A percentile compares a stretch with the other conserved stretches of the same genome.
These are phyloP conservation scores for Podocnemis expansa DNA, from an alignment of 2,113 vertebrate species.

Conservation along the genomic window DNA sequence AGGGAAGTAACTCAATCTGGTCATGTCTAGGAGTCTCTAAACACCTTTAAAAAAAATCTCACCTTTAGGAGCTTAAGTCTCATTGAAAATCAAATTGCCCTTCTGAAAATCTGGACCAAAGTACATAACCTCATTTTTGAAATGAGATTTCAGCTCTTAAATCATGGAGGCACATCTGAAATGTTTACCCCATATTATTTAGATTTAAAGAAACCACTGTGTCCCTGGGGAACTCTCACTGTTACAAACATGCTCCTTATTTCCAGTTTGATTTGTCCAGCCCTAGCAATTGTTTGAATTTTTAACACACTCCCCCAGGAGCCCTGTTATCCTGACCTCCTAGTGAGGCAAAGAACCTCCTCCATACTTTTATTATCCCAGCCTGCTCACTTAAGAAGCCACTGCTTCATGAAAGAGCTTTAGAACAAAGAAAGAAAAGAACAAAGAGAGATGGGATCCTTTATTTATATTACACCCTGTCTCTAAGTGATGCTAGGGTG, in stretches of 20 bases:
- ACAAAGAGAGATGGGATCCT: not conserved
- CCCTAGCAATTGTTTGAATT: not conserved
- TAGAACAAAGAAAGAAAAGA: not conserved
- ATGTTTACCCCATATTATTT: not conserved
- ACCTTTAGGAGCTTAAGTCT: accelerated
- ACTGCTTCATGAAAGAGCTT: not conserved
- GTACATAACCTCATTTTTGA: not conserved
- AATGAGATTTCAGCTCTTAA: not conserved
- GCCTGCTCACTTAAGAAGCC: not conserved
- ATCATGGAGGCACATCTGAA: not conserved
- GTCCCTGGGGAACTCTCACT: not conserved
- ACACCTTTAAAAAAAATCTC: not conserved
- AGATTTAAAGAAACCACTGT: not conserved
- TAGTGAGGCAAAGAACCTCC: not conserved
- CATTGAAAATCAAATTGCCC: not conserved
- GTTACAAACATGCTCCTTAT: not conserved
- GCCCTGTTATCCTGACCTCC: not conserved
- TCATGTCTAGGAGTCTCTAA: not conserved
- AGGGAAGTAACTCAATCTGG: constrained; percentile 43
- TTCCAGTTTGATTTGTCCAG: not conserved
- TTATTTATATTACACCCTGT: not conserved
- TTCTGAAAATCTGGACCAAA: not conserved
- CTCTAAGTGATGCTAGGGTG: not conserved
- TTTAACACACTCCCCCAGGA: not conserved
- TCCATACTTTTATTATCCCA: not conserved